phyloP scores from a whole-genome alignment of 2,113 vertebrate species.

The Neolamprologus fasciatus region DNA sequence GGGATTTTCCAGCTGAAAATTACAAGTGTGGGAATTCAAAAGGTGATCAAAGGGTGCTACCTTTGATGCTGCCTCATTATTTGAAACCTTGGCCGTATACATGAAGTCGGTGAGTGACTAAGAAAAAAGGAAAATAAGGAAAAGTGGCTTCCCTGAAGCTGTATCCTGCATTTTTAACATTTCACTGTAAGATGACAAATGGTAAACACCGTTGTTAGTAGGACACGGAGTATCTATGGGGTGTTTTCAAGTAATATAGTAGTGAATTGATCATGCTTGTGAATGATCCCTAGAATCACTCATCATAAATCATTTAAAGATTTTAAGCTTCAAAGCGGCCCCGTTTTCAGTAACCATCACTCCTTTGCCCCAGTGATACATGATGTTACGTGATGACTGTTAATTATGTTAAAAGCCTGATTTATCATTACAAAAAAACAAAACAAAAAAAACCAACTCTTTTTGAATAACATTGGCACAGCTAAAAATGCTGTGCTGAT shows the following conservation, averaged over 20 bases:
- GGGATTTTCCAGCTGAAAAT: not conserved
- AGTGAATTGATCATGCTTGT: not conserved
- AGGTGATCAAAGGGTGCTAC: not conserved
- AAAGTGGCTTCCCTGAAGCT: not conserved
- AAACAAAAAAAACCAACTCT: rapidly evolving
- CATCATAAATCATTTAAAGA: not conserved
- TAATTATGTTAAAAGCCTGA: not conserved
- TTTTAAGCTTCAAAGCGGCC: not conserved
- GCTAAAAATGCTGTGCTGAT: not conserved
- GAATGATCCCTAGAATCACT: not conserved
- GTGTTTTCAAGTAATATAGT: not conserved
- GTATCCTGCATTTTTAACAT: not conserved
- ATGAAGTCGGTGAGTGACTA: rapidly evolving
- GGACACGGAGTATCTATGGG: not conserved
- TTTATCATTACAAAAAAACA: not conserved
- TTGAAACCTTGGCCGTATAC: not conserved
- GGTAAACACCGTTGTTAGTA: not conserved
- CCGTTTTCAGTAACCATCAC: not conserved
- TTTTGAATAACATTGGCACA: not conserved
- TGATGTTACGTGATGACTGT: not conserved
- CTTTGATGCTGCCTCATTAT: not conserved
- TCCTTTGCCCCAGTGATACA: not conserved
- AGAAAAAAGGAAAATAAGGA: not conserved
- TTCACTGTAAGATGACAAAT: not conserved
- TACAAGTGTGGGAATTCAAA: not conserved